Evolutionary conservation across 2,888 invertebrate species (phyloP).

Genomic region (Amphipyra berbera): DNA sequence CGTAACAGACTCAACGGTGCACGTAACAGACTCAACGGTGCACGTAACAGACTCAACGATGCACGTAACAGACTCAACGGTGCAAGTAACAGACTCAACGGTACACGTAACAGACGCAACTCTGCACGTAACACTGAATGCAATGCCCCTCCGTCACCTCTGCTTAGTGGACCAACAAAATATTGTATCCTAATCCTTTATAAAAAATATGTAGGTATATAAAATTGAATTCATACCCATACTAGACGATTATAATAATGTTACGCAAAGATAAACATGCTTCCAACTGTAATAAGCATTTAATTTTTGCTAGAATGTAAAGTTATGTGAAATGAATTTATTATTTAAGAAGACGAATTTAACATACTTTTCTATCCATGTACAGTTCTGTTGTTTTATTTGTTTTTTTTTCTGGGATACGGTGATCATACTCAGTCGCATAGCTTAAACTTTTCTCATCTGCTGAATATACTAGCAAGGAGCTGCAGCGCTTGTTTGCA

Average conservation of each 20-base stretch:
- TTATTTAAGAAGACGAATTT: slow-evolving; percentile 3
- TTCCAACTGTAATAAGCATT: slow-evolving; percentile 11
- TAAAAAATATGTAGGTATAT: slow-evolving; percentile 10
- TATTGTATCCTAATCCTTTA: neutral
- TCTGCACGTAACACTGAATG: neutral
- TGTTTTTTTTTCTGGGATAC: neutral
- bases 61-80: too few species aligned
- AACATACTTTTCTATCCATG: slow-evolving; percentile 1
- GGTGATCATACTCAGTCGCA: neutral
- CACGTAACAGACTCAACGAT: neutral
- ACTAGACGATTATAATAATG: slow-evolving; percentile 11
- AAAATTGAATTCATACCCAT: slow-evolving; percentile 6
- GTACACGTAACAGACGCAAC: neutral
- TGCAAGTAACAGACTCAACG: too few species aligned
- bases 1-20: too few species aligned
- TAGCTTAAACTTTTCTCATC: too few species aligned
- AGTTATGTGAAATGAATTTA: neutral
- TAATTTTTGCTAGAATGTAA: slow-evolving; percentile 8
- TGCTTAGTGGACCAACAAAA: neutral
- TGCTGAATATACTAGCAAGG: too few species aligned
- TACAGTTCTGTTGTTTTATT: slow-evolving; percentile 8
- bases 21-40: neutral
- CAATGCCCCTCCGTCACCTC: neutral
- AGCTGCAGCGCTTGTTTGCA: too few species aligned
- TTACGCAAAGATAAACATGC: slow-evolving; percentile 21